A percentile compares a stretch with the other conserved stretches of the same genome.
Evolutionary conservation across 2,888 invertebrate species (phyloP).

Genomic region (Eulithis prunata): DNA sequence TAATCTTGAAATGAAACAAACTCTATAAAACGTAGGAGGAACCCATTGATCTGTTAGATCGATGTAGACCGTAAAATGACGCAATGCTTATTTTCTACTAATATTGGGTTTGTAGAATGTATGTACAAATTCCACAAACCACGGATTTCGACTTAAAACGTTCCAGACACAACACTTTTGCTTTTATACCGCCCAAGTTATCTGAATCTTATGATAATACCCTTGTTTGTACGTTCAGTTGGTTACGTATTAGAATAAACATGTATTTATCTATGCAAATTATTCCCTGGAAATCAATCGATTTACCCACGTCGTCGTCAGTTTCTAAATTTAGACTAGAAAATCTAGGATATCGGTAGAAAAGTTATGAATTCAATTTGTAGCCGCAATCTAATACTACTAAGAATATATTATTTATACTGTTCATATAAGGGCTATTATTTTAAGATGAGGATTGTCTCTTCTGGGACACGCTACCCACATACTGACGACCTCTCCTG

Average conservation of each 20-base stretch:
- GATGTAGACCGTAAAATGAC: background rate
- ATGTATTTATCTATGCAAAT: conserved; percentile 30
- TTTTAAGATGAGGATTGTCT: conserved; percentile 4
- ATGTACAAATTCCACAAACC: background rate
- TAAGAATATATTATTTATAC: background rate
- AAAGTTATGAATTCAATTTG: too few relatives aligned
- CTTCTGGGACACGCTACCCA: background rate
- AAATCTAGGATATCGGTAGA: background rate
- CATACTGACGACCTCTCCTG: conserved; percentile 5
- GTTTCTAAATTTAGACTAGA: conserved; percentile 5
- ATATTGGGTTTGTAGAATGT: too few relatives aligned
- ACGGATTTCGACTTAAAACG: conserved; percentile 4
- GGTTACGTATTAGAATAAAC: conserved; percentile 23
- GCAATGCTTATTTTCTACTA: background rate
- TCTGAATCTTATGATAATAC: conserved; percentile 36
- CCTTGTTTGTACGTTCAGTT: conserved; percentile 36
- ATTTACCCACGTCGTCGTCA: conserved; percentile 16
- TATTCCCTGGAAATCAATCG: conserved; percentile 35
- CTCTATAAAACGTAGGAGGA: background rate
- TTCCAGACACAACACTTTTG: conserved; percentile 21
- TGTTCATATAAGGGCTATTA: background rate
- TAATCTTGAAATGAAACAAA: background rate
- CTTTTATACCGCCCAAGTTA: conserved; percentile 13
- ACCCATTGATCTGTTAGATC: background rate
- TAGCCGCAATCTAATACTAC: background rate